phyloP scores from a whole-genome alignment of 2,888 invertebrate species.

The Agrotis clavis region DNA sequence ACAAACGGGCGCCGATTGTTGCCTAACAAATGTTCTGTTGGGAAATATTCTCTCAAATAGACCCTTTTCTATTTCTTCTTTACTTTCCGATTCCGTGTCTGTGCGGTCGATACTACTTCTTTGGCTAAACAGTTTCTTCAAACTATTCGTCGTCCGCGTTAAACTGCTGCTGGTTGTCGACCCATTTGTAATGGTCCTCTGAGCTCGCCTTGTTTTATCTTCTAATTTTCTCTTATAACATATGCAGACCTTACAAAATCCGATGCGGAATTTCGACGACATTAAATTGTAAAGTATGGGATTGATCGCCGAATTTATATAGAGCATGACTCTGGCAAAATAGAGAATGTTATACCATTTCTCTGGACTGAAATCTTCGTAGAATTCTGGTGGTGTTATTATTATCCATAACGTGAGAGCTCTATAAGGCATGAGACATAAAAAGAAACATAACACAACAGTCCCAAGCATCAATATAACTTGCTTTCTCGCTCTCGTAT shows the following conservation, averaged over 20 bases:
- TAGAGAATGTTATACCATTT: constrained; percentile 96
- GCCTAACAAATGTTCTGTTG: constrained; percentile 81
- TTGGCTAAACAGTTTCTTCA: constrained; percentile 88
- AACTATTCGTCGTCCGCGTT: constrained; percentile 91
- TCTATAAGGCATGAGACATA: constrained; percentile 96
- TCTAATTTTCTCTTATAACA: constrained; percentile 87
- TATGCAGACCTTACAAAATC: constrained; percentile 93
- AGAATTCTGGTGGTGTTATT: constrained; percentile 93
- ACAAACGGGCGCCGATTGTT: constrained; percentile 86
- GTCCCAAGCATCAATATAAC: constrained; percentile 97
- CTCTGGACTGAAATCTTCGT: constrained; percentile 93
- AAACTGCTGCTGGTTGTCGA: constrained; percentile 92
- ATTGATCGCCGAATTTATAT: constrained; percentile 97
- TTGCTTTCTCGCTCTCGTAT: constrained; percentile 94
- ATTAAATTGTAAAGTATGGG: constrained; percentile 98
- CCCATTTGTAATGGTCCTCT: constrained; percentile 91
- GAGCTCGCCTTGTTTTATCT: constrained; percentile 83
- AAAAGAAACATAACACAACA: constrained; percentile 96
- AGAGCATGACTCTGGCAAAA: constrained; percentile 96
- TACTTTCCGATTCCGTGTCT: constrained; percentile 79
- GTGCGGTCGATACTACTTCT: constrained; percentile 85
- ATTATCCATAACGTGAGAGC: constrained; percentile 96
- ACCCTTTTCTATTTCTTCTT: constrained; percentile 75
- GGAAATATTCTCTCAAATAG: constrained; percentile 83
- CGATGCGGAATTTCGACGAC: constrained; percentile 97